Conservation (phyloP, 2,797 vertebrate species). For the Capromys pilorides region DNA sequence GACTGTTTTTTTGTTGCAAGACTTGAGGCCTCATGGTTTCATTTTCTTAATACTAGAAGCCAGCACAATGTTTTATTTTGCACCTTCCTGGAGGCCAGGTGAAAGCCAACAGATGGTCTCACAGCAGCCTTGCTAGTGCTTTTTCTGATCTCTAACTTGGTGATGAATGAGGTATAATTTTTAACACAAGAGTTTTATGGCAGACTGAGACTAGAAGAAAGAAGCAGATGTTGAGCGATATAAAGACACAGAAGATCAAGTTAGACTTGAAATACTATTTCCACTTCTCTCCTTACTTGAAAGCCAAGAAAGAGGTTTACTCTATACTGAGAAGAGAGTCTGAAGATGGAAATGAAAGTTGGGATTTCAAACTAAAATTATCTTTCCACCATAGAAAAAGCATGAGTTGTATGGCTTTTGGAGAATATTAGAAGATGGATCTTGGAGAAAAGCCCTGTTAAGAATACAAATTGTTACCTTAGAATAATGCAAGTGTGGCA, state of each 20-base stretch:
- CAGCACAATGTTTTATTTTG: not conserved
- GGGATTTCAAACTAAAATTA: slow-evolving; percentile 47
- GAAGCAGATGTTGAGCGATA: slow-evolving; percentile 61
- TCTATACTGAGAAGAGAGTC: slow-evolving; percentile 34
- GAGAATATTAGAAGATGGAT: slow-evolving; percentile 37
- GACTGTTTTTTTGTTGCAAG: not conserved
- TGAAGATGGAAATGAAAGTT: slow-evolving; percentile 73
- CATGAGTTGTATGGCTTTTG: slow-evolving; percentile 39
- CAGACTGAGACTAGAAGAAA: slow-evolving; percentile 51
- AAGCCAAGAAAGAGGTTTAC: slow-evolving; percentile 52
- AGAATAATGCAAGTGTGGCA: not conserved
- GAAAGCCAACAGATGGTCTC: slow-evolving; percentile 50
- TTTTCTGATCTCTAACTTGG: slow-evolving; percentile 67
- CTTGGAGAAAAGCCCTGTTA: slow-evolving; percentile 43
- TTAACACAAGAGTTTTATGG: slow-evolving; percentile 46
- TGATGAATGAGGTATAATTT: slow-evolving; percentile 63
- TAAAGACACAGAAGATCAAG: slow-evolving; percentile 61
- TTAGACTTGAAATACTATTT: slow-evolving; percentile 64
- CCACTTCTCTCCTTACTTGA: slow-evolving; percentile 49
- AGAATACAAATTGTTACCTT: not conserved
- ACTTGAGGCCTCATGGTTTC: not conserved
- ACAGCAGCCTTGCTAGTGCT: not conserved
- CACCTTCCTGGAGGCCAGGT: not conserved
- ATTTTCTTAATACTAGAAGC: slow-evolving; percentile 2
- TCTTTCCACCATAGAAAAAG: slow-evolving; percentile 49